A percentile compares a stretch with the other conserved stretches of the same genome.
Evolutionary conservation across 1,140 invertebrate genomes (phyloP).

Genomic region (Leptinotarsa undecemlineata): DNA sequence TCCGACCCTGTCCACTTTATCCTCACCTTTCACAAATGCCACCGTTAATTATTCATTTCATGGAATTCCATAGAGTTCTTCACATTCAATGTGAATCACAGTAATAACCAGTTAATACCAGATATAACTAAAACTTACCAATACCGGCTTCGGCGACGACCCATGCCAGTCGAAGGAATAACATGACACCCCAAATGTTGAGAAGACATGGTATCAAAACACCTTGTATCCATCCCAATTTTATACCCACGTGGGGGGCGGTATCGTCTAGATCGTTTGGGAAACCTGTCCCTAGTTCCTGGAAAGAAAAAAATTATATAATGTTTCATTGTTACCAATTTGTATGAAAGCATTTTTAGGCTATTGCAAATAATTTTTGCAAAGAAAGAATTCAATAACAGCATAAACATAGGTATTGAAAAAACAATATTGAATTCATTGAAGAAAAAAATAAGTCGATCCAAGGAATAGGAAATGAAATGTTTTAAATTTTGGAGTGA

Average conservation of each 20-base stretch:
- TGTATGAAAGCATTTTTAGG: no score
- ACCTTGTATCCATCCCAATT: slow-evolving; percentile 84
- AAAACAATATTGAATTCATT: no score
- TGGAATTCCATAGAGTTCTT: not conserved
- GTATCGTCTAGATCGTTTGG: slow-evolving; percentile 55
- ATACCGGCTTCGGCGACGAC: slow-evolving; percentile 82
- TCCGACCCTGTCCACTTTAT: not conserved
- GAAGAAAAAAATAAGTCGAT: no score
- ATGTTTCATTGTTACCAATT: not conserved
- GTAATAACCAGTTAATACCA: not conserved
- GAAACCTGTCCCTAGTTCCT: slow-evolving; percentile 35
- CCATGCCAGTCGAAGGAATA: slow-evolving; percentile 84
- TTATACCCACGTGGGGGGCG: slow-evolving; percentile 60
- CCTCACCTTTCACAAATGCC: no score
- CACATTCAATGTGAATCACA: not conserved
- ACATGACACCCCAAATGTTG: slow-evolving; percentile 88
- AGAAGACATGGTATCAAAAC: slow-evolving; percentile 82
- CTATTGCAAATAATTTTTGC: no score
- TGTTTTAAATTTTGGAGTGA: no score
- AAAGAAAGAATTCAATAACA: no score
- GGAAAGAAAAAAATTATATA: not conserved
- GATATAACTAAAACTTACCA: slow-evolving; percentile 54
- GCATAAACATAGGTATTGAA: no score
- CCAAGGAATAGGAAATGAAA: no score
- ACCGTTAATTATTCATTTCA: not conserved